Base-by-base conservation (phyloP, 2,888 invertebrate genomes). In the Lasioglossum villosulum region DNA sequence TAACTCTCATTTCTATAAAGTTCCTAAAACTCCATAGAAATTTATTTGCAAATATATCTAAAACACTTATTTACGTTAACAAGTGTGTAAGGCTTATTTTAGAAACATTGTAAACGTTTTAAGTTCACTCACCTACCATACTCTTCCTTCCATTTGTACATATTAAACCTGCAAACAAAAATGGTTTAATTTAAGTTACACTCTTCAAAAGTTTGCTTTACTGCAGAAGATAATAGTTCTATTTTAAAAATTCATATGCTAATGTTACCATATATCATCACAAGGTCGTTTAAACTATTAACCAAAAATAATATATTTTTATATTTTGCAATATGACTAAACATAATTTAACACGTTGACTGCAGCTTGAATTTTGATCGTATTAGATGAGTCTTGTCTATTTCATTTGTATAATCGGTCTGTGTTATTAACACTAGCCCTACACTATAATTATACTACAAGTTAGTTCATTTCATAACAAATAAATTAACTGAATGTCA, bases 91-190 rank as follows among this genome's bases (percentile, higher is more conserved):
- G 68, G 70, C 77, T 84, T 75, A 82, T 59, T 77, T 71, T 81
- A 39, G 59, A 75, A 79, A 80, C 23, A 66, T 63, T 84, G 27
- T 84, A 72, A 70, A 79, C n/a, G n/a, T 74, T 66, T 68, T 27
- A 71, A 59, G 6, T 70, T 73, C 72, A 83, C 83, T 88, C 59
- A 87, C 85, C 75, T 77, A 85, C 10, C 37, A 77, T 70, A 80
- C 80, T 74, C 48, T 82, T 86, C 63, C 34, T 56, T 34, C 77
- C 77, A n/a, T 72, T 78, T 79, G 80, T 75, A 83, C 63, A 83
- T 59, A 66, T 37, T 27, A 80, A 74, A 83, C 76, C 86, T 88
- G 80, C 10, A 45, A 87, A 83, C 71, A 79, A 80, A 68, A 79
- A 19, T 66, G 23, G 30, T 59, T 39, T 30, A 72, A 72, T 63